Evolutionary conservation across 2,113 vertebrate species (phyloP), one percentile per base, ranked within the genome.

Genomic region (Labeo rohita): DNA sequence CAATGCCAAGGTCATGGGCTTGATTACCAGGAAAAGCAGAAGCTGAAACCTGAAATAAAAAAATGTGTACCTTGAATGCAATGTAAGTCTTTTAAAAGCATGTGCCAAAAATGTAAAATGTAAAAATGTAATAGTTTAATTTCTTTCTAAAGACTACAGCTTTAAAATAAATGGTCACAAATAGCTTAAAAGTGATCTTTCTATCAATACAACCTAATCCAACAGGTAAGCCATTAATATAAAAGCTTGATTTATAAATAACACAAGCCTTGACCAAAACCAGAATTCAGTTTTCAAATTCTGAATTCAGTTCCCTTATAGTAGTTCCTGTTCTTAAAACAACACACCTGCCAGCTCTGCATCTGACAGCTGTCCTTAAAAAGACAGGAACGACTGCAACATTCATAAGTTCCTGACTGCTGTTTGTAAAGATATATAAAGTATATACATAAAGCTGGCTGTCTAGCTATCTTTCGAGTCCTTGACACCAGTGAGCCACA

Each of bases 301-400:
- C 72, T 47, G 18, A 77, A 50, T 52, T 50, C 0, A 52, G 50
- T 77, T 77, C 49, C 74, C 9, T 77, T 76, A 34, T 76, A 52
- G n/a, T 15, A 34, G 74, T 77, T 77, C 47, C 70, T 45, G 70
- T 45, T 73, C 43, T n/a, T 73, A 43, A n/a, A 73, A 11, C 68
- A 10, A 72, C 74, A 74, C 45, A 77, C 23, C 49, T 54, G 74
- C 49, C n/a, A 77, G 13, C 15, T 77, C 28, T 34, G 49, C 50
- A 54, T 43, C 52, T 78, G 52, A 56, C 75, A 78, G 75, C 50
- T 21, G 12, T 52, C 72, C 13, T 15, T n/a, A 6, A 54, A 16
- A 9, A 36, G 23, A 54, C 50, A 52, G 50, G 8, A 36, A 9
- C 13, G 28, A 78, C 75, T 36, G 15, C 49, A 8, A 75, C 73